Evolutionary conservation across 1,140 invertebrate species (phyloP).

Genomic region (Chironomus tepperi): DNA sequence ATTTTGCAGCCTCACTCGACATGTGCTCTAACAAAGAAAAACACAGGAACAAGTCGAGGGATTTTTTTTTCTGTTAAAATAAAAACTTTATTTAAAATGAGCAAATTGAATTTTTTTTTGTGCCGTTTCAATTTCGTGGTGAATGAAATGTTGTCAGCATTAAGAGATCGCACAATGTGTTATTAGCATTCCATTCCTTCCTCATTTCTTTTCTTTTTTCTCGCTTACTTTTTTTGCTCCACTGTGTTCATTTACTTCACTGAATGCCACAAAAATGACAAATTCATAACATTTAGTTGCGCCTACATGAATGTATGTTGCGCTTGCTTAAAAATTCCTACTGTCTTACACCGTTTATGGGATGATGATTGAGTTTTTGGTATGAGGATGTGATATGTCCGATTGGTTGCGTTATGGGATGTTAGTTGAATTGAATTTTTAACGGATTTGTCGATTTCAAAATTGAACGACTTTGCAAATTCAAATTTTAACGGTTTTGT

Average conservation of each 20-base stretch:
- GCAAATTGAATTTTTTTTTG: slow-evolving; percentile 2
- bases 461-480: too few species aligned
- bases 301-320: background rate
- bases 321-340: background rate
- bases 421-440: too few species aligned
- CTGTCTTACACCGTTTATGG: background rate
- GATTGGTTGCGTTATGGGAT: too few species aligned
- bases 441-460: too few species aligned
- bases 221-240: background rate
- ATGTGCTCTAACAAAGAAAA: background rate
- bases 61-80: too few species aligned
- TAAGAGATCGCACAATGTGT: background rate
- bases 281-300: background rate
- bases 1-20: background rate
- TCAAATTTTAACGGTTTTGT: too few species aligned
- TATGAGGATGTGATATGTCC: too few species aligned
- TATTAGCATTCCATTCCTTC: background rate
- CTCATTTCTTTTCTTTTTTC: too few species aligned
- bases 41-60: too few species aligned
- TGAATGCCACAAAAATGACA: background rate
- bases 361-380: too few species aligned
- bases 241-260: background rate
- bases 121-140: background rate
- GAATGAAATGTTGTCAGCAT: background rate
- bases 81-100: background rate